phyloP scores from a whole-genome alignment of 2,888 invertebrate species.

The Metacarcinus magister region DNA sequence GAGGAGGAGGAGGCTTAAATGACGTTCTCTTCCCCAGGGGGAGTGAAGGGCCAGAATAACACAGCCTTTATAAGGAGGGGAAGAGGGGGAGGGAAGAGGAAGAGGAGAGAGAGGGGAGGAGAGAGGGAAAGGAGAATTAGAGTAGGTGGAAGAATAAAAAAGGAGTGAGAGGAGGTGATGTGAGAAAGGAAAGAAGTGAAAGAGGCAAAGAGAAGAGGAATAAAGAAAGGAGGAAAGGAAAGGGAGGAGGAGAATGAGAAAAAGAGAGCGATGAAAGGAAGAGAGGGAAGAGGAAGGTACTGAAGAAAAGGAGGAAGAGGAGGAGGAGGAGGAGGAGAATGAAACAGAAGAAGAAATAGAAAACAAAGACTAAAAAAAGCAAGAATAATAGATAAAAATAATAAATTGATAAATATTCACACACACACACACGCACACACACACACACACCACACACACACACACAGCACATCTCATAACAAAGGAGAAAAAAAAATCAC shows the following conservation, averaged over 20 bases:
- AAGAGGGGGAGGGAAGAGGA: background rate
- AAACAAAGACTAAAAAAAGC: background rate
- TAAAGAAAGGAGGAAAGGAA: background rate
- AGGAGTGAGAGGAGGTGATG: background rate
- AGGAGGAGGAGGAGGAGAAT: background rate
- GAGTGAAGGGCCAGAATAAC: constrained; percentile 17
- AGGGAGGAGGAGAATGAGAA: background rate
- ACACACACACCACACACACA: too few species aligned
- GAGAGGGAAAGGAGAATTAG: background rate
- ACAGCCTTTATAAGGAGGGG: constrained; percentile 1
- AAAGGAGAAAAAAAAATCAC: too few species aligned
- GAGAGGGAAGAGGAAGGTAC: background rate
- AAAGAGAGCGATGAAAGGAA: background rate
- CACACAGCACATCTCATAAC: too few species aligned
- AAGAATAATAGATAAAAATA: background rate
- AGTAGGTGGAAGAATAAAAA: background rate
- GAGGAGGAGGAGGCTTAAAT: constrained; percentile 46
- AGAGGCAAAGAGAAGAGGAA: background rate
- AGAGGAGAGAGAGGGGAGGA: background rate
- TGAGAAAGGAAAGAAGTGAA: background rate
- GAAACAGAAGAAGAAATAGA: background rate
- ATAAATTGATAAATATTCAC: background rate
- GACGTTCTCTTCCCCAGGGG: constrained; percentile 31
- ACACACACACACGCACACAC: too few species aligned
- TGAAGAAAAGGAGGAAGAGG: background rate